These are phyloP conservation scores for Allolobophora icterica DNA, from an alignment of 2,888 invertebrate genomes.

Conservation along the genomic window DNA sequence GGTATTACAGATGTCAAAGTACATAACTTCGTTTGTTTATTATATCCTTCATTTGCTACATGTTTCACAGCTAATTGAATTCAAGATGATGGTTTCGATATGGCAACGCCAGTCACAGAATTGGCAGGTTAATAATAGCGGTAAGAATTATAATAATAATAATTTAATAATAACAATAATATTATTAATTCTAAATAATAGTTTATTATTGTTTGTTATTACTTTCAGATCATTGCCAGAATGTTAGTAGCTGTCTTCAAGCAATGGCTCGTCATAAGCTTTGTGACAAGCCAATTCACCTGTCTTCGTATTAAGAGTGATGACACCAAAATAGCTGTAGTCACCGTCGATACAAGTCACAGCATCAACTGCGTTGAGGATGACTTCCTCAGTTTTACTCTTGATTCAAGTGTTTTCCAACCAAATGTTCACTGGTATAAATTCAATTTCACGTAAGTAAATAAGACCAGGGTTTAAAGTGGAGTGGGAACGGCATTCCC, in stretches of 20 bases:
- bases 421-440: conserved; percentile 32
- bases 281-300: neutral
- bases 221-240: neutral
- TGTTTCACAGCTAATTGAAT: neutral
- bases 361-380: conserved; percentile 30
- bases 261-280: neutral
- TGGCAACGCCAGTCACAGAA: neutral
- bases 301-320: neutral
- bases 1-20: too few species aligned
- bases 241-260: neutral
- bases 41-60: neutral
- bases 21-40: neutral
- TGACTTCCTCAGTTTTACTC: conserved; percentile 32
- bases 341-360: neutral
- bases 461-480: too few species aligned
- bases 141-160: neutral
- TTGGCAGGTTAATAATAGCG: neutral
- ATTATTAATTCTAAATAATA: too few species aligned
- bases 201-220: too few species aligned
- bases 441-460: conserved; percentile 34
- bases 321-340: neutral
- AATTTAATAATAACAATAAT: too few species aligned
- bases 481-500: too few species aligned
- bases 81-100: too few species aligned
- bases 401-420: conserved; percentile 32